Conservation (phyloP, 2,113 vertebrate species). For the Lagopus leucura region DNA sequence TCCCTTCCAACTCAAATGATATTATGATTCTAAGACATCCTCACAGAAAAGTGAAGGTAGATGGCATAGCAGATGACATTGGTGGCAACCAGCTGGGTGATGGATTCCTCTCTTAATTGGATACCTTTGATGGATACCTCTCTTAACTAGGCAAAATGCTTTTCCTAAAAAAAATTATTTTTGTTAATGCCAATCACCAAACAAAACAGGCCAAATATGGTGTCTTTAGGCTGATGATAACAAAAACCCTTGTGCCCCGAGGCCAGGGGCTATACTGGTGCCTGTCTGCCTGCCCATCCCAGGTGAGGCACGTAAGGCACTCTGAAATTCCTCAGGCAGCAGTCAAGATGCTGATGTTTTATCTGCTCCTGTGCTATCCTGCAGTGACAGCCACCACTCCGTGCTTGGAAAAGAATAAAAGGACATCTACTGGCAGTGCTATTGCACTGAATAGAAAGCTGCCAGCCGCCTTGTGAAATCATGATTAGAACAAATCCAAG, state of each 20-base stretch:
- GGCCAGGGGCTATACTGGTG: background rate
- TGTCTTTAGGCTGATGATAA: background rate
- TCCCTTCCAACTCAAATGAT: too few relatives aligned
- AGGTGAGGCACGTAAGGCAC: background rate
- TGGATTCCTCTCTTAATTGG: background rate
- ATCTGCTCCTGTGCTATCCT: background rate
- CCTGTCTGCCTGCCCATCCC: background rate
- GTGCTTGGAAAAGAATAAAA: background rate
- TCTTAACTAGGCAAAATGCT: background rate
- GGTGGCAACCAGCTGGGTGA: conserved; percentile 21
- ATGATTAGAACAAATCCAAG: conserved; percentile 6
- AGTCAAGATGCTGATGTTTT: background rate
- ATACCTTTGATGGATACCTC: background rate
- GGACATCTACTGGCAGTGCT: conserved; percentile 22
- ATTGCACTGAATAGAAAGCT: background rate
- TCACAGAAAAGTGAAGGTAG: background rate
- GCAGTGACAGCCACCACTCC: background rate
- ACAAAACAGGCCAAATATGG: background rate
- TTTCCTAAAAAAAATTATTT: background rate
- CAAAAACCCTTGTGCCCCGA: background rate
- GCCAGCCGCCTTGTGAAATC: background rate
- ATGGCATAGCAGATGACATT: background rate
- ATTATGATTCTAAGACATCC: background rate
- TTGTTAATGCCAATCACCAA: background rate
- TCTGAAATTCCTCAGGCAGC: background rate